phyloP scores from a whole-genome alignment of 2,113 vertebrate genomes.

The Xyrauchen texanus region DNA sequence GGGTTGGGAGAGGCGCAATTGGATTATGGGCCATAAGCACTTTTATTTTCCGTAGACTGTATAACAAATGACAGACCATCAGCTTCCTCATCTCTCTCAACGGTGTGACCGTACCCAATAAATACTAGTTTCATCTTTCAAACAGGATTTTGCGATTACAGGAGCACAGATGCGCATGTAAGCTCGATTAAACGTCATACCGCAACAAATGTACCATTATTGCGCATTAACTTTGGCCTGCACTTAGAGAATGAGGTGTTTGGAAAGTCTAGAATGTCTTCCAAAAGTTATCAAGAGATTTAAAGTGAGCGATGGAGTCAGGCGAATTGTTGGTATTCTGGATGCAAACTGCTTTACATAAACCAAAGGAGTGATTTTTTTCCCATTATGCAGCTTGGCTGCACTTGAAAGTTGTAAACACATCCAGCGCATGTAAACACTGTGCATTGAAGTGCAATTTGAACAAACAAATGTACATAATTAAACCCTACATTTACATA shows the following conservation, averaged over 20 bases:
- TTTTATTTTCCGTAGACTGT: constrained; percentile 74
- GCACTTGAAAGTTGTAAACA: neutral
- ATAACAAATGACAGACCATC: constrained; percentile 62
- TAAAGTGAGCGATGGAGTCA: neutral
- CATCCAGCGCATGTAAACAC: too few relatives aligned
- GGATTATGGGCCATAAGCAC: constrained; percentile 77
- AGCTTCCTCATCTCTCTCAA: constrained; percentile 58
- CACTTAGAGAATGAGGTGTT: neutral
- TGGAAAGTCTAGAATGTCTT: constrained; percentile 2
- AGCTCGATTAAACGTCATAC: constrained; percentile 33
- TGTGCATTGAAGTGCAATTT: too few relatives aligned
- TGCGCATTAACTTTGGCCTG: neutral
- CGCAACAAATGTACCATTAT: constrained; percentile 26
- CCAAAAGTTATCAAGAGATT: constrained; percentile 14
- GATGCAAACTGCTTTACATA: constrained; percentile 8
- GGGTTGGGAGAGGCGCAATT: constrained; percentile 67
- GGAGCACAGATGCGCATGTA: neutral
- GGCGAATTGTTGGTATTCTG: neutral
- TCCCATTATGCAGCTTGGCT: neutral
- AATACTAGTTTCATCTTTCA: constrained; percentile 37
- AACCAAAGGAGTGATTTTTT: neutral
- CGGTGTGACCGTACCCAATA: constrained; percentile 51
- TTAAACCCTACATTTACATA: too few relatives aligned
- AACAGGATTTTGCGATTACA: constrained; percentile 41
- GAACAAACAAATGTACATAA: too few relatives aligned